phyloP scores from a whole-genome alignment of 2,113 vertebrate species.

The Myotis davidii region DNA sequence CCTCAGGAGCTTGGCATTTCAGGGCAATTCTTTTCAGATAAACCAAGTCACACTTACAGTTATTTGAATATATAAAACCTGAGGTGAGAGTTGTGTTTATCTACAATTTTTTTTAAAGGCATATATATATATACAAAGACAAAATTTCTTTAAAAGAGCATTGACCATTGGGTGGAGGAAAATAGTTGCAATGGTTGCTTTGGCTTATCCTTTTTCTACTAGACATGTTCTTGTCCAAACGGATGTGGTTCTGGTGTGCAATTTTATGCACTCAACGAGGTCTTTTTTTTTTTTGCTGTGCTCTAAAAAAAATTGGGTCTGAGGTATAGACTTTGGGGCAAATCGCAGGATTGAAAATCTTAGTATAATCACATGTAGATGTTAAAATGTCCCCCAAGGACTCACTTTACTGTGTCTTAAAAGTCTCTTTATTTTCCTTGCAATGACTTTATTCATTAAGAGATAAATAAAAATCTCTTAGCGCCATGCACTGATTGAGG shows the following conservation, averaged over 20 bases:
- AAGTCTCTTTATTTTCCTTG: neutral
- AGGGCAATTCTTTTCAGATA: neutral
- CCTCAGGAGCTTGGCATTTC: neutral
- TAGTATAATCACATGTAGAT: neutral
- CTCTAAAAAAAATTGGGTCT: neutral
- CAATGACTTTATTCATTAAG: neutral
- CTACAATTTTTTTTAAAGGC: neutral
- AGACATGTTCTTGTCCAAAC: neutral
- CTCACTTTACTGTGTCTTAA: neutral
- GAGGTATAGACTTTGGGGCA: neutral
- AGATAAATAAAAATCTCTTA: neutral
- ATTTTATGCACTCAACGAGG: neutral
- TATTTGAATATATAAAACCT: neutral
- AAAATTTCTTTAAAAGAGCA: neutral
- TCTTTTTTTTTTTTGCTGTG: neutral
- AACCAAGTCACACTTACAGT: neutral
- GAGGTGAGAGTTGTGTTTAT: neutral
- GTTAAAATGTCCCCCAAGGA: neutral
- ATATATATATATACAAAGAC: neutral
- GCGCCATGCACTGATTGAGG: neutral
- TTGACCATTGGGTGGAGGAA: neutral
- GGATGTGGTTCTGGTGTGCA: neutral
- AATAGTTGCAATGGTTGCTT: neutral
- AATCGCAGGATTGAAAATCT: neutral
- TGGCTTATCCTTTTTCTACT: neutral